These are phyloP conservation scores for Bergia puertoricense DNA, from an alignment of 92 coral and sea anemone genomes.

Conservation along the genomic window DNA sequence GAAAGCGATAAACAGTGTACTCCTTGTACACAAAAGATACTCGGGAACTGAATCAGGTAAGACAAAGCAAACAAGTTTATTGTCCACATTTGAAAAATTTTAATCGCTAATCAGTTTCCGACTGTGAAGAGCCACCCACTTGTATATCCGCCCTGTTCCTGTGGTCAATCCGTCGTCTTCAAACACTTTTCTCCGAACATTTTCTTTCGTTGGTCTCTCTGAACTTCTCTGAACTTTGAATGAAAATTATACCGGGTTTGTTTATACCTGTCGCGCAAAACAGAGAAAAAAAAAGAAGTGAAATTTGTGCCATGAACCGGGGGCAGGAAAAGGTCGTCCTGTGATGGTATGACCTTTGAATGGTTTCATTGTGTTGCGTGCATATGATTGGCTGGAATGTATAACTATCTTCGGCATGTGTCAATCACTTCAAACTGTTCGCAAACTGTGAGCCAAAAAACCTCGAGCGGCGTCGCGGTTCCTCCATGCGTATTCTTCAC, in stretches of 20 bases:
- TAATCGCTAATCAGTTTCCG: not conserved
- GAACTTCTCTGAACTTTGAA: not conserved
- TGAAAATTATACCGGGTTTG: not conserved
- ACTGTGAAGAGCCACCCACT: constrained; percentile 19
- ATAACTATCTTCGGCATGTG: constrained; percentile 74
- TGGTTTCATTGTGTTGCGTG: constrained; percentile 28
- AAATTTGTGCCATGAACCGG: not conserved
- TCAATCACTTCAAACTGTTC: constrained; percentile 63
- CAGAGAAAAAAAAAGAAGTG: not conserved
- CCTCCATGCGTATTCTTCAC: constrained; percentile 12
- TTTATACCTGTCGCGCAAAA: not conserved
- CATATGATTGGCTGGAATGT: constrained; percentile 49
- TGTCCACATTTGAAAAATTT: not conserved
- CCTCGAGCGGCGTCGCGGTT: constrained; percentile 30
- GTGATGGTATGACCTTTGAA: constrained; percentile 12
- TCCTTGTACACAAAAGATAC: not conserved
- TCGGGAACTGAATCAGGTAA: not conserved
- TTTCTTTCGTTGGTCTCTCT: not conserved
- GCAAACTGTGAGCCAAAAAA: not conserved
- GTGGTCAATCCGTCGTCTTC: not conserved
- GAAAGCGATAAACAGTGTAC: not conserved
- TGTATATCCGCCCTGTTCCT: not conserved
- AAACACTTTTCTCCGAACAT: not conserved
- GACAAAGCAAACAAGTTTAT: not conserved
- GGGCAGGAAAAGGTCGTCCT: constrained; percentile 11